Conservation (phyloP, 2,113 vertebrate species). For the Tonatia bakeri region DNA sequence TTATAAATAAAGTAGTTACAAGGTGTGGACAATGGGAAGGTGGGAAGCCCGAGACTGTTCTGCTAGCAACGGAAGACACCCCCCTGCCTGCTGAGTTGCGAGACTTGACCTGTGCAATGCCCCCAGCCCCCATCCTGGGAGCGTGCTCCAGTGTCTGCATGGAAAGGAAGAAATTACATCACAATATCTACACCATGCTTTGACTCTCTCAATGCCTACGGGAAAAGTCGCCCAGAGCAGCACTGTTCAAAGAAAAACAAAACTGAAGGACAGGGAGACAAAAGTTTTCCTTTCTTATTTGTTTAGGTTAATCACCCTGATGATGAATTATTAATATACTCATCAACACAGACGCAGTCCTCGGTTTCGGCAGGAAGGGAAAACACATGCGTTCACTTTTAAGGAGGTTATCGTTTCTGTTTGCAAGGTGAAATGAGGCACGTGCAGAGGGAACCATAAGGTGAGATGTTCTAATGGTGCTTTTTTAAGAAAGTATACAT, state of each 20-base stretch:
- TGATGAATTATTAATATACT: neutral
- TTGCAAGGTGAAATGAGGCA: neutral
- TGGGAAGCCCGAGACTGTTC: neutral
- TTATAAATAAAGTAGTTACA: neutral
- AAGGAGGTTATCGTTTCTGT: neutral
- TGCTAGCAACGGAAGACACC: neutral
- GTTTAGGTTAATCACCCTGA: neutral
- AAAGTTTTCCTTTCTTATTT: conserved; percentile 16
- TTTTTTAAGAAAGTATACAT: neutral
- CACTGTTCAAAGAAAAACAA: conserved; percentile 4
- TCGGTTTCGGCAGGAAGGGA: neutral
- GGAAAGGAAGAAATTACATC: neutral
- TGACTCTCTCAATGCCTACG: neutral
- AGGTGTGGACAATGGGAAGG: neutral
- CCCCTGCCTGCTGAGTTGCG: neutral
- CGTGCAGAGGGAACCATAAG: neutral
- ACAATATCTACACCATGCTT: neutral
- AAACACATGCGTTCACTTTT: neutral
- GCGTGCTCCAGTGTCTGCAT: neutral
- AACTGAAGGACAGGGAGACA: neutral
- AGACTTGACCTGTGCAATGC: neutral
- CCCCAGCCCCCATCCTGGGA: neutral
- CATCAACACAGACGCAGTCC: neutral
- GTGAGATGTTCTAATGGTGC: neutral
- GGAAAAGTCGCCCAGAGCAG: neutral